Conservation (phyloP, 1,140 invertebrate species). For the Hycleus cichorii region DNA sequence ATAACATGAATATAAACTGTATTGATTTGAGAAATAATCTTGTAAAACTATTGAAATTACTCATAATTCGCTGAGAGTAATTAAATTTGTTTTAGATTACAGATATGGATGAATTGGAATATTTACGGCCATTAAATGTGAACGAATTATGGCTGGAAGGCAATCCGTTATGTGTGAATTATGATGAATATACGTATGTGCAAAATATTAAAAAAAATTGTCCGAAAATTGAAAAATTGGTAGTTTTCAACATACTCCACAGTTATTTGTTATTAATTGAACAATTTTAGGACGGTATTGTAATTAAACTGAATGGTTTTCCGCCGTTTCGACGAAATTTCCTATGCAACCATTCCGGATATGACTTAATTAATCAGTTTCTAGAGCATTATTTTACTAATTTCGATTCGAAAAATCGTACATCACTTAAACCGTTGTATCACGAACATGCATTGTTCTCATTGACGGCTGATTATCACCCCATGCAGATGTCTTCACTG, state of each 20-base stretch:
- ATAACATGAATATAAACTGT: slow-evolving; percentile 33
- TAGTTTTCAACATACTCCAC: slow-evolving; percentile 15
- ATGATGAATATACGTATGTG: slow-evolving; percentile 62
- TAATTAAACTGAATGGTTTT: slow-evolving; percentile 52
- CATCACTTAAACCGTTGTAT: slow-evolving; percentile 70
- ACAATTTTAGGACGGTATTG: slow-evolving; percentile 60
- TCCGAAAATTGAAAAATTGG: slow-evolving; percentile 30
- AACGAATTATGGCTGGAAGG: slow-evolving; percentile 67
- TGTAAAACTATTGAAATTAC: slow-evolving; percentile 20
- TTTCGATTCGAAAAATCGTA: slow-evolving; percentile 74
- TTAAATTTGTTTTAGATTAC: slow-evolving; percentile 53
- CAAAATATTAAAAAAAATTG: slow-evolving; percentile 46
- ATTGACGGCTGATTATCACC: slow-evolving; percentile 47
- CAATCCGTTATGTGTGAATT: slow-evolving; percentile 72
- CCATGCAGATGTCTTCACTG: slow-evolving; percentile 35
- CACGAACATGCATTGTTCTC: slow-evolving; percentile 75
- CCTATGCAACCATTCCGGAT: slow-evolving; percentile 53
- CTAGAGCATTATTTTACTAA: slow-evolving; percentile 75
- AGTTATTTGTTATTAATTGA: not conserved
- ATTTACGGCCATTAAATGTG: slow-evolving; percentile 59
- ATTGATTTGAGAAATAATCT: slow-evolving; percentile 46
- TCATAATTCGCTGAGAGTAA: not conserved
- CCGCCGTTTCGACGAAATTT: slow-evolving; percentile 60
- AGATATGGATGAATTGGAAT: slow-evolving; percentile 56
- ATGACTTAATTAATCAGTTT: slow-evolving; percentile 64